Conservation (phyloP, 1,140 invertebrate genomes). For the Procambarus clarkii region DNA sequence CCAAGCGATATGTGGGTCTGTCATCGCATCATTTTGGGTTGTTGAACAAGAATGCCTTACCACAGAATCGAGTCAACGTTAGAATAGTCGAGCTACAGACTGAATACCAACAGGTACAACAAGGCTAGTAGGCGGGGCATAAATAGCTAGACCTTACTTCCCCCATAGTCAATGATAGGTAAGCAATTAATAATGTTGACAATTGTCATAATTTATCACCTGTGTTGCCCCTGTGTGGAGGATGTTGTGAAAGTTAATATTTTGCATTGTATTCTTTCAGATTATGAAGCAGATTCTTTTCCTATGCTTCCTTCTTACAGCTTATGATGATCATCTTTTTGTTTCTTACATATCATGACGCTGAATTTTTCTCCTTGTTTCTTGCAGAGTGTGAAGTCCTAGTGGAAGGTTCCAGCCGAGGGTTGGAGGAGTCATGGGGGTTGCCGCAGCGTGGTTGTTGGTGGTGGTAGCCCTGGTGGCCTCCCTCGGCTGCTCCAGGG, state of each 20-base stretch:
- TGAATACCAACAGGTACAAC: too few relatives aligned
- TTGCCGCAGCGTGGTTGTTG: not conserved
- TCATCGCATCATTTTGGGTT: too few relatives aligned
- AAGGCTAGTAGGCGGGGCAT: too few relatives aligned
- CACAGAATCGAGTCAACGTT: too few relatives aligned
- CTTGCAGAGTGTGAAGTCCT: slow-evolving; percentile 6
- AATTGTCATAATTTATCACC: not conserved
- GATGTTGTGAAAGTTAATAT: not conserved
- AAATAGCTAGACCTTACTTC: too few relatives aligned
- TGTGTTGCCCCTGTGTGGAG: not conserved
- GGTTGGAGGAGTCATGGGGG: not conserved
- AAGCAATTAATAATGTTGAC: not conserved
- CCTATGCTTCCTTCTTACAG: not conserved
- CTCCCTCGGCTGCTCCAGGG: not conserved
- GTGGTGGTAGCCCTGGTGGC: not conserved
- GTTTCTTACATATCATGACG: not conserved
- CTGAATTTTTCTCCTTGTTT: not conserved
- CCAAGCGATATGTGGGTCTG: too few relatives aligned
- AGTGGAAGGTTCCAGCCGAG: not conserved
- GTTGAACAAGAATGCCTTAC: too few relatives aligned
- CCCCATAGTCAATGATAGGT: too few relatives aligned
- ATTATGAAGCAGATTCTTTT: not conserved
- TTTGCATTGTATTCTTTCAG: not conserved
- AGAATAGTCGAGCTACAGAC: too few relatives aligned
- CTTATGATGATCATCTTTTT: too few relatives aligned